Evolutionary conservation across 2,113 vertebrate species (phyloP), one percentile per base, ranked within the genome.

Genomic region (Platichthys flesus): DNA sequence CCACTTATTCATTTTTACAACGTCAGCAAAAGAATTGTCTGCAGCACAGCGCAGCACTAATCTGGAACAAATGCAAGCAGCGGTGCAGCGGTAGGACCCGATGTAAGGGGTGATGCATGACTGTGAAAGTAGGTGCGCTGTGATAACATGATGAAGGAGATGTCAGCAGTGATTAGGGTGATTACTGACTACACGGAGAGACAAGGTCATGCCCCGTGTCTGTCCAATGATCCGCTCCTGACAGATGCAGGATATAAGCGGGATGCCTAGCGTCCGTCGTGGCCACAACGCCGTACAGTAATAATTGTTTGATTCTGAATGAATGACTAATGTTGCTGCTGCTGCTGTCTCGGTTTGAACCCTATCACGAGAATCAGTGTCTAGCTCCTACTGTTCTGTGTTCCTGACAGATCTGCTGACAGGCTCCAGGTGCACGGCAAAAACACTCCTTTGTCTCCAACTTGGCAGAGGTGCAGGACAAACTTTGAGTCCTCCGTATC

Each of bases 341-440:
- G 12, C 55, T 0, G 12, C 40, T 70, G 28, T 68, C 76, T 67
- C 21, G 42, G 35, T 24, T 60, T 85, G 69, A 79, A 83, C 78
- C 60, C 26, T 54, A 71, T 45, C 69, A 42, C 37, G 69, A 74
- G 23, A 31, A 31, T 66, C 52, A 13, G 24, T 35, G 24, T 35
- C 62, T 12, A 26, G 21, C 23, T 70, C n/a, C 54, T n/a, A 16
- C 55, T 70, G 66, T 79, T 71, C 62, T 40, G 8, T 76, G 45
- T n/a, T 49, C 62, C 67, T 51, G 67, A 82, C 82, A 71, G 82
- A 77, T 60, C 42, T 86, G 81, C 86, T 89, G 87, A 92, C 85
- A 85, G 63, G 59, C 66, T 60, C 37, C 57, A 70, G 14, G 47
- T 67, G 59, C 10, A 26, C 70, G 77, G 73, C 71, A 84, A 78